Percentiles rank a stretch among this genome's conserved stretches.
These are phyloP conservation scores for Helicolenus hilgendorfi DNA, from an alignment of 2,797 vertebrate species.

Conservation along the genomic window DNA sequence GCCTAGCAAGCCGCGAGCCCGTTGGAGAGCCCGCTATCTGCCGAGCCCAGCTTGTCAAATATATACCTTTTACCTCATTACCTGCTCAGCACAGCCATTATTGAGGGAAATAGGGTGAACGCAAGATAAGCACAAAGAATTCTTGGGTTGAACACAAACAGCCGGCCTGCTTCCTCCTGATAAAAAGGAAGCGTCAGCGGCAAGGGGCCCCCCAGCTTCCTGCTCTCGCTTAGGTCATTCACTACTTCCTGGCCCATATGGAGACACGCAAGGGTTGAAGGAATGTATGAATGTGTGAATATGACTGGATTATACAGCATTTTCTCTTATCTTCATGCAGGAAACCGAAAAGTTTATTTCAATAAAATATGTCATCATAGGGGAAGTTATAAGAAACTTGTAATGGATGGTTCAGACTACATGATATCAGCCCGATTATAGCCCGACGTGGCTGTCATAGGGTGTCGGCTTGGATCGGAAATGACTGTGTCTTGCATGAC, in stretches of 20 bases:
- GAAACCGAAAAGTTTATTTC: background rate
- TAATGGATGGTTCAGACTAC: too few species aligned
- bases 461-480: too few species aligned
- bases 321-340: background rate
- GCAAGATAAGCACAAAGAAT: constrained; percentile 86
- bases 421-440: too few species aligned
- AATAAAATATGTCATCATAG: background rate
- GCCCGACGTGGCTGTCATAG: too few species aligned
- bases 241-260: constrained; percentile 57
- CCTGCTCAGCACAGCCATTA: constrained; percentile 76
- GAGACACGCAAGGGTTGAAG: constrained; percentile 48
- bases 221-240: constrained; percentile 75
- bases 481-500: too few species aligned
- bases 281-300: constrained; percentile 33
- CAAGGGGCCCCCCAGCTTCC: constrained; percentile 75
- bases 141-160: constrained; percentile 82
- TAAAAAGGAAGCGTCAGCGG: constrained; percentile 81
- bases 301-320: constrained; percentile 4
- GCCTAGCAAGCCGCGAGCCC: too few species aligned
- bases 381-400: background rate
- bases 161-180: constrained; percentile 88
- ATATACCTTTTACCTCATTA: constrained; percentile 86
- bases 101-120: constrained; percentile 80
- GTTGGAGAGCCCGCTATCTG: constrained; percentile 78
- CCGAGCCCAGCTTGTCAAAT: constrained; percentile 80